Base-by-base conservation (phyloP, 2,797 vertebrate genomes). In the Alouatta caraya region DNA sequence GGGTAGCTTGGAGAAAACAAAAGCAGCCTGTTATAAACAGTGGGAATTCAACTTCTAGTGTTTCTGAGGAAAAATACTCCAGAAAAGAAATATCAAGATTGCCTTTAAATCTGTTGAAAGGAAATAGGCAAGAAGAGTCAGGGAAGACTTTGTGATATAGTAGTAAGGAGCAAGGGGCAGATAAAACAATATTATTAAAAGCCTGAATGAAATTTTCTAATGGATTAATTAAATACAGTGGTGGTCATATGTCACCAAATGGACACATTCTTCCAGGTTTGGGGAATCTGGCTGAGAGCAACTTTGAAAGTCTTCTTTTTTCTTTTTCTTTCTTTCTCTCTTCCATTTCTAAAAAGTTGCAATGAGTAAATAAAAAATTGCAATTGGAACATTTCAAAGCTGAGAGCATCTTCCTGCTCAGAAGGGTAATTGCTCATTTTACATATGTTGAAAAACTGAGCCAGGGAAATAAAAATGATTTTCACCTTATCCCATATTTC, bases 331-430 rank as follows among this genome's bases (percentile, higher is more conserved):
- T 46, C 14, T 22, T 50, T 67, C n/a, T 79, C 7, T 11, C n/a
- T 81, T 37, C 37, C 5, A 3, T 75, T 61, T n/a, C 26, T 86
- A 42, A 61, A 39, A 76, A 96, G 21, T 55, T 39, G 15, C 39
- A 89, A 76, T 89, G 52, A 85, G 80, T 80, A 55, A 48, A 95
- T 75, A 90, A 87, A 72, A 75, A 88, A 75, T 11, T 75, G 9
- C 57, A 72, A 22, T 73, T 75, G 67, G 88, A 72, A 92, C 59
- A 70, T 90, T 96, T 90, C 61, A 81, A 94, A 97, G 85, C 78
- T 89, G 26, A 88, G 42, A 88, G 28, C 59, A 80, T 79, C 93
- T 79, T 94, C 98, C 67, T 93, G 24, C 28, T 86, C 37, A 42
- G 44, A 96, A 88, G 95, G 95, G 90, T 93, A 93, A 97, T 70